phyloP scores from a whole-genome alignment of 2,888 invertebrate genomes.

The Hipparchia semele region DNA sequence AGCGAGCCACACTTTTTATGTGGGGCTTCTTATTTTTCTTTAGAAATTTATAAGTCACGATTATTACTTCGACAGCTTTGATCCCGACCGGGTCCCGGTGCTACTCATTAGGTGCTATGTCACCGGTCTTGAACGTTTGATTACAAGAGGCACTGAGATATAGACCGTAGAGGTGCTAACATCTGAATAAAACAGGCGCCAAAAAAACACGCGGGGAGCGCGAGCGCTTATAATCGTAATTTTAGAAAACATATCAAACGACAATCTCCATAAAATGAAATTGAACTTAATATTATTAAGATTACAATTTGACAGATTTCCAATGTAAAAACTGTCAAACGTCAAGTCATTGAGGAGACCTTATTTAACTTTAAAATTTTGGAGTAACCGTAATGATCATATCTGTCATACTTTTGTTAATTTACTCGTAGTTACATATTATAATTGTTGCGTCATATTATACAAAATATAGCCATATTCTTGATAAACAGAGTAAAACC shows the following conservation, averaged over 20 bases:
- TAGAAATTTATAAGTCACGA: slow-evolving; percentile 16
- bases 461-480: too few species aligned
- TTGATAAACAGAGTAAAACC: background rate
- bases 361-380: too few species aligned
- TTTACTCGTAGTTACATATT: too few species aligned
- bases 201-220: background rate
- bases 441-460: too few species aligned
- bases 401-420: too few species aligned
- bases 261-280: too few species aligned
- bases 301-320: background rate
- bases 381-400: too few species aligned
- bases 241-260: too few species aligned
- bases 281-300: too few species aligned
- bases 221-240: too few species aligned
- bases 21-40: slow-evolving; percentile 7
- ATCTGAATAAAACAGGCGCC: background rate
- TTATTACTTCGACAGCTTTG: slow-evolving; percentile 18
- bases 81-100: slow-evolving; percentile 13
- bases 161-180: background rate
- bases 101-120: slow-evolving; percentile 22
- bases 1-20: background rate
- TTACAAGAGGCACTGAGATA: slow-evolving; percentile 13
- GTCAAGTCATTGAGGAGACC: too few species aligned
- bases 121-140: slow-evolving; percentile 19
- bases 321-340: too few species aligned